Conservation (phyloP, 1,140 invertebrate genomes). For the Delia radicum region DNA sequence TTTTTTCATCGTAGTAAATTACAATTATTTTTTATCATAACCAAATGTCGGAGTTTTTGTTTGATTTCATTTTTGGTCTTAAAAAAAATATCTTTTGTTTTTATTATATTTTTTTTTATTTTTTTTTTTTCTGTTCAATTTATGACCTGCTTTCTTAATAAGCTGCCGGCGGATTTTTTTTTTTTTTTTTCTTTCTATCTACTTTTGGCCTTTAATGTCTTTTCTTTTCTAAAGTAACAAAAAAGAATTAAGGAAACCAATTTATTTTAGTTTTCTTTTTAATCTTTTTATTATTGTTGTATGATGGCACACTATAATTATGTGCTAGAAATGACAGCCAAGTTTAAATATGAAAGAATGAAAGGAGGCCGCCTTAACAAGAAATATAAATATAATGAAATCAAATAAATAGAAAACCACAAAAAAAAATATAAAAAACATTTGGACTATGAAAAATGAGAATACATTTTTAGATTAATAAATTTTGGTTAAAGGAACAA, state of each 20-base stretch:
- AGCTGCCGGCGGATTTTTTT: not conserved
- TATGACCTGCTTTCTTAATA: conserved; percentile 9
- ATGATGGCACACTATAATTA: not conserved
- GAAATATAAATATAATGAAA: not conserved
- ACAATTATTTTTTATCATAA: not conserved
- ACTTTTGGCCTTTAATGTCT: not conserved
- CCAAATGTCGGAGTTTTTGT: not conserved
- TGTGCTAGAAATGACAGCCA: not conserved
- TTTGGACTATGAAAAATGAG: too few species aligned
- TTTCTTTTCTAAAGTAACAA: not conserved
- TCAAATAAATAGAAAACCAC: too few species aligned
- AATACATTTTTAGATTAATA: not conserved
- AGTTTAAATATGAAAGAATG: not conserved
- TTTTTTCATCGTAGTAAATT: not conserved
- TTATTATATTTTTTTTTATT: not conserved
- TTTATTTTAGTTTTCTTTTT: not conserved
- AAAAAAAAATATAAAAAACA: too few species aligned
- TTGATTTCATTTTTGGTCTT: not conserved
- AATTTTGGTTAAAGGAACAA: too few species aligned
- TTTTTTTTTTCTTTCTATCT: not conserved
- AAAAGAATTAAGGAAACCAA: not conserved
- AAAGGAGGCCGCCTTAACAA: not conserved
- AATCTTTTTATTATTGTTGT: not conserved
- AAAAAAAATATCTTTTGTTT: not conserved
- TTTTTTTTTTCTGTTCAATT: not conserved